Conservation (phyloP, 1,140 invertebrate genomes). For the Cydia strobilella region DNA sequence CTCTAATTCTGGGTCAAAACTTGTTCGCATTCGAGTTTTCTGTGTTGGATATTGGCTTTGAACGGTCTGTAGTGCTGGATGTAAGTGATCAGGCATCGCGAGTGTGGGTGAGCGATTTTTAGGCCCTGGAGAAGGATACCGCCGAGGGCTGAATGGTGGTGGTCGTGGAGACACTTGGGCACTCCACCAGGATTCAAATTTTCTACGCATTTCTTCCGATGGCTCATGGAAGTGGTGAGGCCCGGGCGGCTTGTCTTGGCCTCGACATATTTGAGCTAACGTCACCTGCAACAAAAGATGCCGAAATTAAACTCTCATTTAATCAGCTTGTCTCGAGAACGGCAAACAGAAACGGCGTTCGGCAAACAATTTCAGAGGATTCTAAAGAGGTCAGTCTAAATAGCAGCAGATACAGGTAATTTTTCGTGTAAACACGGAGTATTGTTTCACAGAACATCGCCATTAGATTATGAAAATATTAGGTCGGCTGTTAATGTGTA, state of each 20-base stretch:
- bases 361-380: constrained; percentile 73
- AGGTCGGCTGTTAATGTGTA: constrained; percentile 78
- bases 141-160: constrained; percentile 81
- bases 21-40: constrained; percentile 94
- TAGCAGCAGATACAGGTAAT: constrained; percentile 74
- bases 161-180: constrained; percentile 83
- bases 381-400: constrained; percentile 78
- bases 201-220: constrained; percentile 86
- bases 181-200: constrained; percentile 89
- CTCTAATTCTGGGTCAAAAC: constrained; percentile 97
- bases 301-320: constrained; percentile 44
- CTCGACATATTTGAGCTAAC: constrained; percentile 87
- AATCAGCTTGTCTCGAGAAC: constrained; percentile 45
- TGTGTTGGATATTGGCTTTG: constrained; percentile 89
- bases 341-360: constrained; percentile 57
- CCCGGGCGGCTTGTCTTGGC: constrained; percentile 81
- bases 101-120: constrained; percentile 75
- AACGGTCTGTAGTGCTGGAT: constrained; percentile 86
- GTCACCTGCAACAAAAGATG: constrained; percentile 83
- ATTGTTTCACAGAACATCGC: constrained; percentile 79
- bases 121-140: constrained; percentile 79
- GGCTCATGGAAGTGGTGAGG: constrained; percentile 82
- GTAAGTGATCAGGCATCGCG: constrained; percentile 78
- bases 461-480: constrained; percentile 81
- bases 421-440: constrained; percentile 71